A percentile compares a stretch with the other conserved stretches of the same genome.
Conservation (phyloP, 2,888 invertebrate species). For the Ophraella communa region DNA sequence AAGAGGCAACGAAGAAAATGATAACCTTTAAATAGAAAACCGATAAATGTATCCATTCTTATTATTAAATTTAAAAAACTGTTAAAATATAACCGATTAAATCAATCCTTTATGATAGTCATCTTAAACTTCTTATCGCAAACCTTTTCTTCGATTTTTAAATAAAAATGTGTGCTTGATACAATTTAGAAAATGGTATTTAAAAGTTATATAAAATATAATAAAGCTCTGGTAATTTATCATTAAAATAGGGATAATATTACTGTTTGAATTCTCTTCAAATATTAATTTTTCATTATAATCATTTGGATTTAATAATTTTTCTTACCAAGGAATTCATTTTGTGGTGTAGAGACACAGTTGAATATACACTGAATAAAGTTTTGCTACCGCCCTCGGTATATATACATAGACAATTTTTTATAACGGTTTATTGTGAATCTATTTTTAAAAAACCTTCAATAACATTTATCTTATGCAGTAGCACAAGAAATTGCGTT, state of each 20-base stretch:
- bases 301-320: no score
- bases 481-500: slow-evolving; percentile 7
- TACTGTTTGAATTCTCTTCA: not conserved
- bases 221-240: no score
- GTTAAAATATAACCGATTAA: no score
- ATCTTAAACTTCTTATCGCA: no score
- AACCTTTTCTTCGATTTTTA: no score
- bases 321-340: slow-evolving; percentile 54
- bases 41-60: no score
- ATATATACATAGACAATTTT: slow-evolving; percentile 26
- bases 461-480: slow-evolving; percentile 25
- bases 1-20: slow-evolving; percentile 43
- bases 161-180: no score
- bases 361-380: slow-evolving; percentile 27
- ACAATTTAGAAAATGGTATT: no score
- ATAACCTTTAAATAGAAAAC: slow-evolving; percentile 31
- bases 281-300: slow-evolving; percentile 5
- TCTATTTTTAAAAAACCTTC: slow-evolving; percentile 13
- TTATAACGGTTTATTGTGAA: not conserved
- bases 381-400: slow-evolving; percentile 17
- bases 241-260: no score
- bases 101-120: no score
- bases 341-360: slow-evolving; percentile 39
- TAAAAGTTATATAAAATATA: no score
- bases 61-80: no score